Percentiles rank a stretch among this genome's conserved stretches.
Conservation (phyloP, 1,140 invertebrate genomes). For the Apis mellifera region Amel_HAv3.1 CM009936.2:17712501-17713000, state of each 20-base stretch:
- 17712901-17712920: conserved; percentile 61
- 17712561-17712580: no score
- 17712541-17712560: no score
- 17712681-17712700: conserved; percentile 66
- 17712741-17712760: conserved; percentile 49
- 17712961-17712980: conserved; percentile 81
- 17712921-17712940: conserved; percentile 69
- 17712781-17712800: conserved; percentile 63
- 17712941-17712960: conserved; percentile 79
- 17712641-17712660: conserved; percentile 65
- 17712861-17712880: conserved; percentile 8
- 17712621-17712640: conserved; percentile 20
- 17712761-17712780: conserved; percentile 60
- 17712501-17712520: no score
- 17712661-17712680: conserved; percentile 68
- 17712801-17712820: conserved; percentile 79
- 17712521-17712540: no score
- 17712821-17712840: conserved; percentile 70
- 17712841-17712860: conserved; percentile 15
- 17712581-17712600: no score
- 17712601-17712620: no score
- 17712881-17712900: conserved; percentile 49
- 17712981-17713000: conserved; percentile 82
- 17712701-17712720: conserved; percentile 65
- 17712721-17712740: conserved; percentile 28